phyloP scores from a whole-genome alignment of 2,113 vertebrate species.

The Rynchops niger region DNA sequence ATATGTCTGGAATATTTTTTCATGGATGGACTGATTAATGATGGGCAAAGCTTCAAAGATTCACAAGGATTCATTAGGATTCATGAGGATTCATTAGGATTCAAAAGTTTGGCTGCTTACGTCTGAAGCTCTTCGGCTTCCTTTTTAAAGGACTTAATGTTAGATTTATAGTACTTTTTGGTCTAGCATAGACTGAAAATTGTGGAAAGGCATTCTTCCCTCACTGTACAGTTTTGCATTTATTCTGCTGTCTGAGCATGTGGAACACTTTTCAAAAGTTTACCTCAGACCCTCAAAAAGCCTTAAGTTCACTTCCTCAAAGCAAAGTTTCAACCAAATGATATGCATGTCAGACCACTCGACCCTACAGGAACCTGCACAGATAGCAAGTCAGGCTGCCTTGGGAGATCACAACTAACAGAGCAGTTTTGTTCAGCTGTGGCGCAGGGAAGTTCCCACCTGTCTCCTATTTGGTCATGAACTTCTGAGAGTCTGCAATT shows the following conservation, averaged over 20 bases:
- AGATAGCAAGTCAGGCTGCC: neutral
- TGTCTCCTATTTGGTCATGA: neutral
- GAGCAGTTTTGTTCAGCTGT: neutral
- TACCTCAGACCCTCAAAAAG: neutral
- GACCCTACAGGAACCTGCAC: neutral
- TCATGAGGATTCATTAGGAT: neutral
- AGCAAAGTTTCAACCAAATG: neutral
- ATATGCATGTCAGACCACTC: neutral
- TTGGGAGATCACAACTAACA: neutral
- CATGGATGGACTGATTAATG: conserved; percentile 3
- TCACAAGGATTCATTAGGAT: neutral
- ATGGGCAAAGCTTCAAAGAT: conserved; percentile 11
- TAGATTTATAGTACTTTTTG: neutral
- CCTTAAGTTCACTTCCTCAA: neutral
- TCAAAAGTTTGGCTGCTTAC: neutral
- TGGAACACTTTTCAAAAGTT: neutral
- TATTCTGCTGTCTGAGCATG: neutral
- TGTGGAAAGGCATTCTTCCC: neutral
- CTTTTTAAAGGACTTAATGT: neutral
- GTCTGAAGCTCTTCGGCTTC: neutral
- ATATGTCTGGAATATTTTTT: neutral
- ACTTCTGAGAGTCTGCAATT: neutral
- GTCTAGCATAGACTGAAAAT: neutral
- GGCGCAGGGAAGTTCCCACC: neutral
- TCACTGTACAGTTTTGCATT: neutral